Percentiles rank a stretch among this genome's conserved stretches.
Evolutionary conservation across 1,140 invertebrate genomes (phyloP).

Genomic region (Zophobas morio): DNA sequence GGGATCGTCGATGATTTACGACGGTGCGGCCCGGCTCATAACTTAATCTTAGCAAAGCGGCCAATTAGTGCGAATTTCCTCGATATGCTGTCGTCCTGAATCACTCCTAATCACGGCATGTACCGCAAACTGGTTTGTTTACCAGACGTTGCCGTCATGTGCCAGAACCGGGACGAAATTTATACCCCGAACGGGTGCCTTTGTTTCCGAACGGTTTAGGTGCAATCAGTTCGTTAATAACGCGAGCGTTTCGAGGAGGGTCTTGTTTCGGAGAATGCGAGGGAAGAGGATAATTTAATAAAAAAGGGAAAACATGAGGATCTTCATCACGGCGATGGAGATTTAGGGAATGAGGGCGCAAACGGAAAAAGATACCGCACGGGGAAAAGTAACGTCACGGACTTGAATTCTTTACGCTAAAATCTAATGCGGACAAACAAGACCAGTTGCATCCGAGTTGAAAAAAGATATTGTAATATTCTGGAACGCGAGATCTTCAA

Average conservation of each 20-base stretch:
- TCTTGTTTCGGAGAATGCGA: too few species aligned
- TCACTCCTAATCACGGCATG: constrained; percentile 45
- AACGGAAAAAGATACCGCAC: too few species aligned
- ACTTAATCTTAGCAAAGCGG: constrained; percentile 33
- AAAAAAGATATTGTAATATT: too few species aligned
- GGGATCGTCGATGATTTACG: not conserved
- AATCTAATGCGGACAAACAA: too few species aligned
- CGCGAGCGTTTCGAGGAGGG: not conserved
- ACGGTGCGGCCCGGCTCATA: constrained; percentile 3
- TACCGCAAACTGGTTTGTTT: constrained; percentile 39
- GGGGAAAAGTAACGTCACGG: too few species aligned
- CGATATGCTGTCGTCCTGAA: constrained; percentile 28
- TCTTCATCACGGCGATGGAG: too few species aligned
- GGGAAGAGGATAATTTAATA: too few species aligned
- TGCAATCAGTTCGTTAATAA: constrained; percentile 19
- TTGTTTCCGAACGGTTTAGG: constrained; percentile 18
- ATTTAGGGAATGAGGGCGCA: too few species aligned
- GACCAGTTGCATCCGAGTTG: too few species aligned
- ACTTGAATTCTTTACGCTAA: too few species aligned
- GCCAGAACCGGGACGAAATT: constrained; percentile 20
- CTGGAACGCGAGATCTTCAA: too few species aligned
- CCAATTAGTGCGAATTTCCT: constrained; percentile 45
- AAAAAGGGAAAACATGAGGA: too few species aligned
- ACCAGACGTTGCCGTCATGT: constrained; percentile 24
- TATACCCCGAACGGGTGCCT: constrained; percentile 8